These are phyloP conservation scores for Etheostoma nigrum DNA, from an alignment of 2,797 vertebrate species.

Conservation along the genomic window DNA sequence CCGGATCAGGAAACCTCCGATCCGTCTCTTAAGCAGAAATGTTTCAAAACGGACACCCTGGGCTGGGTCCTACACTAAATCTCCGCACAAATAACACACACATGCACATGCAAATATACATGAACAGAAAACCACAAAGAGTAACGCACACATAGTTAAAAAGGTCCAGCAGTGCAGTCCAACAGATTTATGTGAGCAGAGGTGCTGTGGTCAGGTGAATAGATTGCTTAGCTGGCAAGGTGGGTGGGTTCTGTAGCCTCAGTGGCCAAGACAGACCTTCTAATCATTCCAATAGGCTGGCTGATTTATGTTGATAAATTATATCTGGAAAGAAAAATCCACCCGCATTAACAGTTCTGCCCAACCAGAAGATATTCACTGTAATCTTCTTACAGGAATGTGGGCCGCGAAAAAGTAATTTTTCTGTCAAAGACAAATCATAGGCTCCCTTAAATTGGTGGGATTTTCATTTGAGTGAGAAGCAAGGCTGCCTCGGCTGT, in stretches of 20 bases:
- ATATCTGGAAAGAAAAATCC: slow-evolving; percentile 44
- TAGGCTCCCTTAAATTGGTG: not conserved
- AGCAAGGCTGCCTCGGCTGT: not conserved
- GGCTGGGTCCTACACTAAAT: slow-evolving; percentile 44
- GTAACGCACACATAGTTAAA: slow-evolving; percentile 18
- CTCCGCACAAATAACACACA: slow-evolving; percentile 28
- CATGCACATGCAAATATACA: slow-evolving; percentile 54
- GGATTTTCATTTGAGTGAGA: slow-evolving; percentile 9
- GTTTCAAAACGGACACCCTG: slow-evolving; percentile 52
- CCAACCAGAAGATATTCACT: slow-evolving; percentile 11
- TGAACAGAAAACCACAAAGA: slow-evolving; percentile 49
- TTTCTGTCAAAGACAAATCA: slow-evolving; percentile 25
- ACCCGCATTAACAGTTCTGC: slow-evolving; percentile 33
- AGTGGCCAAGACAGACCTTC: slow-evolving; percentile 70
- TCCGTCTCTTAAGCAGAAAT: slow-evolving; percentile 66
- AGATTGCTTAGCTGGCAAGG: slow-evolving; percentile 73
- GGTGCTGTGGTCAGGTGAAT: slow-evolving; percentile 79
- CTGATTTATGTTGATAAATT: slow-evolving; percentile 73
- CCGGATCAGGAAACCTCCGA: slow-evolving; percentile 71
- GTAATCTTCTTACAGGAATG: slow-evolving; percentile 22
- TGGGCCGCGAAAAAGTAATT: not conserved
- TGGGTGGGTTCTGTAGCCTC: slow-evolving; percentile 67
- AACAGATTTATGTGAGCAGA: slow-evolving; percentile 75
- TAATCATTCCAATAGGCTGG: slow-evolving; percentile 66
- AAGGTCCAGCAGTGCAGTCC: slow-evolving; percentile 41